Base-by-base conservation (phyloP, 2,888 invertebrate species). In the Capitulum mitella region DNA sequence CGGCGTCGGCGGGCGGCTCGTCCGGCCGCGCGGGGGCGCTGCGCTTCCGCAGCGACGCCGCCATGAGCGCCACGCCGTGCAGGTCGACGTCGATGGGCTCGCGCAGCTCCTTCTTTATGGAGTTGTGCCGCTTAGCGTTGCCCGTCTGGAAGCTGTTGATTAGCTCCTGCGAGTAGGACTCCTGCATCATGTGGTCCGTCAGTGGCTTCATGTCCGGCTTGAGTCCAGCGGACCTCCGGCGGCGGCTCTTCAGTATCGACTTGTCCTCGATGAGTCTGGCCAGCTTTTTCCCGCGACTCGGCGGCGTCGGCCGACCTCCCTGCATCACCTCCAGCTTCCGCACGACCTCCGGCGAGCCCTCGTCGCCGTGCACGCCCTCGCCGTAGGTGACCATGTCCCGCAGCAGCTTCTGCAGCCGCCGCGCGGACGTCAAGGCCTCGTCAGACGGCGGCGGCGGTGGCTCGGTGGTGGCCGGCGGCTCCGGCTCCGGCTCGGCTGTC, bases 61-160 rank as follows among this genome's bases (percentile, higher is more conserved):
- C 32, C 37, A 70, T 70, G 6, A 70, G 6, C 8, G 70, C 70
- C 5, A 70, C 37, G 22, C 29, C 29, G 6, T 22, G 22, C 34
- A 37, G 22, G 37, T 70, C 70, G 0, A 70, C 22, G 8, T 37
- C 70, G 5, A 70, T 70, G 5, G 70, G 70, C 70, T 70, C 70
- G 22, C 70, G 34, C 6, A 70, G 70, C 70, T 70, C 37, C 26
- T 70, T 70, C 26, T 70, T 70, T 37, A 70, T 70, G 26, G 70
- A 70, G 34, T 34, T 22, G 19, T 70, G 70, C 22, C 70, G 34
- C 37, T 37, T 34, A 29, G 3, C 22, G 37, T 22, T 22, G 70
- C 70, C 70, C 34, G 70, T 32, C 37, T 70, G 70, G 37, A 70
- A 70, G 37, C 70, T 70, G 37, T 70, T 70, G 26, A 70, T 70